Percentiles rank a stretch among this genome's conserved stretches.
Evolutionary conservation across 2,113 vertebrate species (phyloP).

Genomic region (Pica pica): DNA sequence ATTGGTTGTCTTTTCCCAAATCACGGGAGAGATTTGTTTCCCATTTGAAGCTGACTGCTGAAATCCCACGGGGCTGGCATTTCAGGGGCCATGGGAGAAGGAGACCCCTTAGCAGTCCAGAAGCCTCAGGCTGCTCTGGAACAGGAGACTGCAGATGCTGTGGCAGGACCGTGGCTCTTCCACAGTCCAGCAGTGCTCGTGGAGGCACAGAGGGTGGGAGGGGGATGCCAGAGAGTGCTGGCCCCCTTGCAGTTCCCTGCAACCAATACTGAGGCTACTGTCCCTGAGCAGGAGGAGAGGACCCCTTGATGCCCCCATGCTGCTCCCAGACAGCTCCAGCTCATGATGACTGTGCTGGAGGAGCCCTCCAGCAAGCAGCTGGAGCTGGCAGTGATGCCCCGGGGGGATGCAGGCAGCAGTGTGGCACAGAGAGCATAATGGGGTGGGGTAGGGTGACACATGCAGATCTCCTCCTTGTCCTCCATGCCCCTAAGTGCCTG

Average conservation of each 20-base stretch:
- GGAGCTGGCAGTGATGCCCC: background rate
- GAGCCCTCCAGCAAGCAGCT: background rate
- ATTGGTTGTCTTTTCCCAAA: conserved; percentile 39
- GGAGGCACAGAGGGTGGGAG: background rate
- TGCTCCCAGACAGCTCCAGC: background rate
- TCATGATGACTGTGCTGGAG: background rate
- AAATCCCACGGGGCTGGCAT: background rate
- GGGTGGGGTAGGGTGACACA: background rate
- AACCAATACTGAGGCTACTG: accelerated
- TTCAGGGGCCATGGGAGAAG: background rate
- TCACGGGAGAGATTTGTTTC: conserved; percentile 39
- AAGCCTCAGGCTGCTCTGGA: background rate
- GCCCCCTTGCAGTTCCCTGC: background rate
- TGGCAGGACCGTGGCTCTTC: background rate
- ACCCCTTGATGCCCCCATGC: accelerated
- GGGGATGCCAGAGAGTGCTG: background rate
- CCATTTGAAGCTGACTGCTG: conserved; percentile 27
- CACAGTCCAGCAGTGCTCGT: background rate
- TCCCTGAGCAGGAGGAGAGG: background rate
- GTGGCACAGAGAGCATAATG: accelerated
- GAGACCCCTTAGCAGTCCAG: background rate
- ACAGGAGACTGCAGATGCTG: accelerated
- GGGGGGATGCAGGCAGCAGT: background rate
- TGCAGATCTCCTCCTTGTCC: background rate
- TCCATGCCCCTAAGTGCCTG: background rate